These are phyloP conservation scores for Marmota monax DNA, from an alignment of 2,113 vertebrate genomes.

Conservation along the genomic window DNA sequence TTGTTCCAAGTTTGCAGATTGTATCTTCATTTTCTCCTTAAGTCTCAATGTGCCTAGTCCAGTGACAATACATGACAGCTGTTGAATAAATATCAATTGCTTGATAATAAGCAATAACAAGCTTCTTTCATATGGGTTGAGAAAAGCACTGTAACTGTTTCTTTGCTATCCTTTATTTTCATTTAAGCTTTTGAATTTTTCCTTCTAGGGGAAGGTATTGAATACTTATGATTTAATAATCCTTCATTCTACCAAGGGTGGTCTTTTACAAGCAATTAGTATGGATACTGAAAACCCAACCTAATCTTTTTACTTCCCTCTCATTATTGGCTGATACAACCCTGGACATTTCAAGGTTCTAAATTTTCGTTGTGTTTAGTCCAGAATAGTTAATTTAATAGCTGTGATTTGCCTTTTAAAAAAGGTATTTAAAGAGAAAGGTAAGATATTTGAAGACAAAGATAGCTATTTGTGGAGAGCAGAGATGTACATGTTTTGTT, in stretches of 20 bases:
- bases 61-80: not conserved
- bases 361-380: slow-evolving; percentile 55
- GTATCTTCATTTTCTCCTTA: not conserved
- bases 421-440: slow-evolving; percentile 23
- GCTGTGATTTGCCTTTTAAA: not conserved
- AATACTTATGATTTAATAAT: slow-evolving; percentile 59
- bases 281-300: slow-evolving; percentile 23
- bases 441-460: slow-evolving; percentile 55
- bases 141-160: not conserved
- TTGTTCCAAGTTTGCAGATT: not conserved
- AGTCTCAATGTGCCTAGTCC: not conserved
- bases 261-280: slow-evolving; percentile 53
- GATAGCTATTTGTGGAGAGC: slow-evolving; percentile 23
- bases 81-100: not conserved
- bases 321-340: slow-evolving; percentile 56
- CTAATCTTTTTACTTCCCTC: slow-evolving; percentile 36
- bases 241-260: not conserved
- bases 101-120: not conserved
- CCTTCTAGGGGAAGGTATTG: not conserved
- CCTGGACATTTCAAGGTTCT: slow-evolving; percentile 16
- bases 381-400: slow-evolving; percentile 39
- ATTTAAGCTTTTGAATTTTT: not conserved
- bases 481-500: slow-evolving; percentile 64
- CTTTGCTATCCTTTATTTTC: not conserved
- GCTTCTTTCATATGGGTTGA: not conserved